Evolutionary conservation across 2,797 vertebrate species (phyloP).

Genomic region (Rhabdophis nuchalis): DNA sequence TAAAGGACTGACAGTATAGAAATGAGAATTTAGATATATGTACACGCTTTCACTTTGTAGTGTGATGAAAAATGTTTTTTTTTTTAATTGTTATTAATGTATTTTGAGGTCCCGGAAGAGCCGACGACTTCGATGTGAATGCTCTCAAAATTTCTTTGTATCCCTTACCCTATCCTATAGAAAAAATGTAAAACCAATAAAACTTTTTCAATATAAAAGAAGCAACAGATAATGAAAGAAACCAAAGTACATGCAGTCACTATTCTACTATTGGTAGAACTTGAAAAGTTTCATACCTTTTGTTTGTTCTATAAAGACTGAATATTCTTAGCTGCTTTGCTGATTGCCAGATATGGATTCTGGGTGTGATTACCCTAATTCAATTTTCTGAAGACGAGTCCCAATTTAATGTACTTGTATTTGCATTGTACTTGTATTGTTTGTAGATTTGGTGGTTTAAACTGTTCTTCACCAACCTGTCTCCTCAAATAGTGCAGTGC

Average conservation of each 20-base stretch:
- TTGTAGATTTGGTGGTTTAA: background rate
- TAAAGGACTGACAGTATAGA: too few relatives aligned
- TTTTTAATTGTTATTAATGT: too few relatives aligned
- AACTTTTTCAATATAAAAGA: too few relatives aligned
- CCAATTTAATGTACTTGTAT: background rate
- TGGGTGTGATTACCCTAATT: slow-evolving; percentile 1
- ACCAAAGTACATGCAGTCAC: background rate
- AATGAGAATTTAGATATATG: too few relatives aligned
- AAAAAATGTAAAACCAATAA: too few relatives aligned
- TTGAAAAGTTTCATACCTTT: background rate
- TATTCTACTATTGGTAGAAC: slow-evolving; percentile 15
- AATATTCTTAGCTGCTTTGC: background rate
- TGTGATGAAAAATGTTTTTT: too few relatives aligned
- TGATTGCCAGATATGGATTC: background rate
- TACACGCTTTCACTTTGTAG: too few relatives aligned
- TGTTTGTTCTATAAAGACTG: background rate
- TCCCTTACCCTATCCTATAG: too few relatives aligned
- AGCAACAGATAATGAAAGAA: background rate
- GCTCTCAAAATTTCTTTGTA: too few relatives aligned
- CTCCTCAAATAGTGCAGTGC: background rate
- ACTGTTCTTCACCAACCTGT: background rate
- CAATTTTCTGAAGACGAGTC: background rate
- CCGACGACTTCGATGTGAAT: too few relatives aligned
- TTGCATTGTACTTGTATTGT: background rate
- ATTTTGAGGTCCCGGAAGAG: too few relatives aligned